Percentiles rank a stretch among this genome's conserved stretches.
Evolutionary conservation across 2,888 invertebrate species (phyloP).

Genomic region (Eilema sororculum): DNA sequence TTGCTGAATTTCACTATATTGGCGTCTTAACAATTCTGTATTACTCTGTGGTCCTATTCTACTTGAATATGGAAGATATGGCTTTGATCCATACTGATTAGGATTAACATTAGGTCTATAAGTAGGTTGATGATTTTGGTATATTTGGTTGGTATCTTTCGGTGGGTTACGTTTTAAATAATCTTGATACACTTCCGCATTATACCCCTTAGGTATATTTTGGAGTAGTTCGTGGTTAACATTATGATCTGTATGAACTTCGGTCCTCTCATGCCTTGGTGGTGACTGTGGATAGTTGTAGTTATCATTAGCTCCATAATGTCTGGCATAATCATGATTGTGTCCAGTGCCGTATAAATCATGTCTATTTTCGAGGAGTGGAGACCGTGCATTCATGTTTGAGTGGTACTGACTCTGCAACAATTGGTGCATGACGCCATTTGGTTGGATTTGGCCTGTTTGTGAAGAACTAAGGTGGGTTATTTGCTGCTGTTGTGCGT

Average conservation of each 20-base stretch:
- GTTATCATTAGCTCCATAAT: slow-evolving; percentile 87
- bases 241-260: slow-evolving; percentile 78
- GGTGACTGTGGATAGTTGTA: slow-evolving; percentile 85
- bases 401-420: slow-evolving; percentile 82
- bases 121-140: slow-evolving; percentile 85
- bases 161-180: slow-evolving; percentile 86
- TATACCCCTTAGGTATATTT: slow-evolving; percentile 84
- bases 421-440: slow-evolving; percentile 86
- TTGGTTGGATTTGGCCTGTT: slow-evolving; percentile 80
- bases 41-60: slow-evolving; percentile 86
- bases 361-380: slow-evolving; percentile 85
- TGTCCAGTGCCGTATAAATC: slow-evolving; percentile 87
- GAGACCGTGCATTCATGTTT: slow-evolving; percentile 82
- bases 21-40: slow-evolving; percentile 87
- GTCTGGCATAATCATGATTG: slow-evolving; percentile 84
- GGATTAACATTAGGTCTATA: slow-evolving; percentile 81
- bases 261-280: slow-evolving; percentile 77
- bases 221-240: slow-evolving; percentile 81
- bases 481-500: slow-evolving; percentile 79
- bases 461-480: slow-evolving; percentile 76
- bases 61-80: slow-evolving; percentile 83
- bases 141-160: slow-evolving; percentile 86
- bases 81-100: slow-evolving; percentile 82
- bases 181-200: slow-evolving; percentile 87
- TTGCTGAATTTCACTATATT: slow-evolving; percentile 89